Conservation (phyloP, 1,140 invertebrate genomes). For the Ericerus pela region DNA sequence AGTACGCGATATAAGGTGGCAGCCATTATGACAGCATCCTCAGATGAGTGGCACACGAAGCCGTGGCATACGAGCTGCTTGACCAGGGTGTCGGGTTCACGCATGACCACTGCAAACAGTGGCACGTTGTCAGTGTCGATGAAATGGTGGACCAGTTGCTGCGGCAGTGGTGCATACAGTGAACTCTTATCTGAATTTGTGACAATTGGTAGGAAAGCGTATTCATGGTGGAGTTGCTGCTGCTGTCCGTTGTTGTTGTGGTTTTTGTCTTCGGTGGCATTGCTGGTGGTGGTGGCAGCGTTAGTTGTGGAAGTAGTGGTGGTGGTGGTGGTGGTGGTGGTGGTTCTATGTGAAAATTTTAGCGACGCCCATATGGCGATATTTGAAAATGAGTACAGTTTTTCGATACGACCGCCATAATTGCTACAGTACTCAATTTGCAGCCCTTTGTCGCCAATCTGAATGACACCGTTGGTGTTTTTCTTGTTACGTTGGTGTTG, state of each 20-base stretch:
- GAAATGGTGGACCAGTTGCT: slow-evolving; percentile 23
- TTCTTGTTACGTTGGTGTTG: slow-evolving; percentile 6
- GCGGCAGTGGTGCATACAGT: slow-evolving; percentile 35
- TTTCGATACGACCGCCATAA: slow-evolving; percentile 34
- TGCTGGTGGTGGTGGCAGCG: no score
- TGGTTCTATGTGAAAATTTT: slow-evolving; percentile 41
- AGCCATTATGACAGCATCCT: slow-evolving; percentile 78
- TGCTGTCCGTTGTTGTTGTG: slow-evolving; percentile 26
- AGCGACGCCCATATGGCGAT: slow-evolving; percentile 83
- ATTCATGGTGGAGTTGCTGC: slow-evolving; percentile 31
- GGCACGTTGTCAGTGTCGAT: slow-evolving; percentile 49
- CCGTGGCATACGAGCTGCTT: slow-evolving; percentile 76
- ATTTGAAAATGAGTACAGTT: slow-evolving; percentile 65
- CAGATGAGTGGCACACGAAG: slow-evolving; percentile 70
- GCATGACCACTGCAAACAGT: slow-evolving; percentile 79
- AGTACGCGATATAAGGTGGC: slow-evolving; percentile 75
- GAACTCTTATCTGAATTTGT: slow-evolving; percentile 62
- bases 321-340: not conserved
- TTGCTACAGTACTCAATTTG: slow-evolving; percentile 43
- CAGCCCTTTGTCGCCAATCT: slow-evolving; percentile 51
- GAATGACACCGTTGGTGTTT: slow-evolving; percentile 37
- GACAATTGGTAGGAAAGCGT: slow-evolving; percentile 70
- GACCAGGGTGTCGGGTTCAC: slow-evolving; percentile 42
- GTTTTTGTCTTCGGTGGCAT: no score
- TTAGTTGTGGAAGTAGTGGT: no score